A percentile compares a stretch with the other conserved stretches of the same genome.
Conservation (phyloP, 2,888 invertebrate species). For the Zootermopsis nevadensis region DNA sequence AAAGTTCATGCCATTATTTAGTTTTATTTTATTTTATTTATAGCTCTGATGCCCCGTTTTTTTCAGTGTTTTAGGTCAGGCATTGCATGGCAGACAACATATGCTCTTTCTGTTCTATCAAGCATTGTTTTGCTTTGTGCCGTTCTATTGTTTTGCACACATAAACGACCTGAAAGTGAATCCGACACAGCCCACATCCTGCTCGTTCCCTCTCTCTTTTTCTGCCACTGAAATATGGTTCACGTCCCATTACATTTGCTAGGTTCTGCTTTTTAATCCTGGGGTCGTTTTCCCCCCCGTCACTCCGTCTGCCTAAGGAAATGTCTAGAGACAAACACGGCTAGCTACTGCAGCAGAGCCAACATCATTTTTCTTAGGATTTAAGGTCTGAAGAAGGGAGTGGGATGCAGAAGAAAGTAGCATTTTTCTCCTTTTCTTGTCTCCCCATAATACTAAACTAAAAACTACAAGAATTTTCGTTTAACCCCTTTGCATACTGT, state of each 20-base stretch:
- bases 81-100: too few species aligned
- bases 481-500: constrained; percentile 8
- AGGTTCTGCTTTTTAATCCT: constrained; percentile 51
- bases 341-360: constrained; percentile 18
- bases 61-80: too few species aligned
- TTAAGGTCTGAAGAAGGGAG: constrained; percentile 24
- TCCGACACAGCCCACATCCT: neutral
- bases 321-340: constrained; percentile 39
- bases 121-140: too few species aligned
- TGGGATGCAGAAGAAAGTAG: neutral
- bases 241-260: constrained; percentile 53
- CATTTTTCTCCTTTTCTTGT: neutral
- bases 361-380: constrained; percentile 40
- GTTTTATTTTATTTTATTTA: too few species aligned
- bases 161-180: neutral
- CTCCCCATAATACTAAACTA: constrained; percentile 18
- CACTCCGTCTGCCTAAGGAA: constrained; percentile 21
- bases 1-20: too few species aligned
- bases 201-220: neutral
- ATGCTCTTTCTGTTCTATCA: too few species aligned
- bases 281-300: constrained; percentile 42
- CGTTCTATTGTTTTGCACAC: too few species aligned
- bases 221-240: constrained; percentile 49
- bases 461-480: constrained; percentile 29
- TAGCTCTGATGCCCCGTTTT: too few species aligned